Evolutionary conservation across 2,888 invertebrate species (phyloP).

Genomic region (Troilus luridus): DNA sequence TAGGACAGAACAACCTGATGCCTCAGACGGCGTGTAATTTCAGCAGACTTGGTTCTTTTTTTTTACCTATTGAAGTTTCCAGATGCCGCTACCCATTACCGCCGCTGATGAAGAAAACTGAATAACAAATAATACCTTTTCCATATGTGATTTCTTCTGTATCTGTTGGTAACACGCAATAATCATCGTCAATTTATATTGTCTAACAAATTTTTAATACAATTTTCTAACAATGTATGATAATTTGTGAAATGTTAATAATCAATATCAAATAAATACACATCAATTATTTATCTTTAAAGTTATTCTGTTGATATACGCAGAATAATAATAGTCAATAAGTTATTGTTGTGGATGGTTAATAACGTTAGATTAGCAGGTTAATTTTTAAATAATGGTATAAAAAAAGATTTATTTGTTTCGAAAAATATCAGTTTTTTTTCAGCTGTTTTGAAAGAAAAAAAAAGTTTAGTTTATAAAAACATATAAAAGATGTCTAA

Average conservation of each 20-base stretch:
- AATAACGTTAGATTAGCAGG: no score
- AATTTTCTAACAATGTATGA: not conserved
- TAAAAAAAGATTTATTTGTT: no score
- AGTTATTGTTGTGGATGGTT: no score
- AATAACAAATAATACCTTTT: conserved; percentile 28
- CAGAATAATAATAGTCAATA: no score
- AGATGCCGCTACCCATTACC: not conserved
- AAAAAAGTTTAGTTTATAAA: no score
- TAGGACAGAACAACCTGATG: conserved; percentile 10
- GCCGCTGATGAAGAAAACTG: conserved; percentile 43
- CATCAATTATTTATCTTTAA: no score
- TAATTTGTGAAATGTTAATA: not conserved
- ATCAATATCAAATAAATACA: no score
- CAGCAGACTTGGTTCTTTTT: not conserved
- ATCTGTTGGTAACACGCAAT: not conserved
- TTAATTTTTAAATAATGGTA: no score
- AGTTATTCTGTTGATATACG: no score
- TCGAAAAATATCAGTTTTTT: no score
- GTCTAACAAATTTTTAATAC: not conserved
- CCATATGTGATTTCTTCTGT: not conserved
- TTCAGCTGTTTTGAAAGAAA: no score
- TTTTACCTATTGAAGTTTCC: conserved; percentile 12
- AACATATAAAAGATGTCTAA: no score
- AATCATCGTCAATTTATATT: not conserved
- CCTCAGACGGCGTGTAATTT: conserved; percentile 29